Evolutionary conservation across 2,888 invertebrate species (phyloP).

Genomic region (Theretra japonica): DNA sequence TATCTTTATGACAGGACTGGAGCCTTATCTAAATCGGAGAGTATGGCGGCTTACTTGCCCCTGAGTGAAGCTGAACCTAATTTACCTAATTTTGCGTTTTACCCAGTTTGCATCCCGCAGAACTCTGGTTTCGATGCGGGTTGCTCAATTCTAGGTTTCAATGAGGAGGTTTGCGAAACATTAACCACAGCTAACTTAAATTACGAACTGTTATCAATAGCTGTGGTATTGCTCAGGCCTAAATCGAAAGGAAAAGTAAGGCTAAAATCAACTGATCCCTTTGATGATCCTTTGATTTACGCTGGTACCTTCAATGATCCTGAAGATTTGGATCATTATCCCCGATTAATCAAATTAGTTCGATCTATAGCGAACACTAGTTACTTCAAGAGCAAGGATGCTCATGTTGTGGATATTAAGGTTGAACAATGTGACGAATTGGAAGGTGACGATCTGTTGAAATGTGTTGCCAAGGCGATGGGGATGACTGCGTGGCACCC

Average conservation of each 20-base stretch:
- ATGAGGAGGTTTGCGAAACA: constrained; percentile 54
- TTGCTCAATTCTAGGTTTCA: constrained; percentile 59
- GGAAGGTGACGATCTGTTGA: constrained; percentile 62
- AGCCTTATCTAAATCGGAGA: constrained; percentile 54
- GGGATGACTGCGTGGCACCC: constrained; percentile 74
- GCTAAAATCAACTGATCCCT: constrained; percentile 54
- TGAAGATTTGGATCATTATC: constrained; percentile 59
- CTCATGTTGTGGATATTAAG: constrained; percentile 56
- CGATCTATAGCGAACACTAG: constrained; percentile 56
- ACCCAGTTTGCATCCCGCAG: constrained; percentile 61
- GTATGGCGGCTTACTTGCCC: constrained; percentile 63
- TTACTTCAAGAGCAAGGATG: constrained; percentile 59
- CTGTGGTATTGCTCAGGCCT: constrained; percentile 68
- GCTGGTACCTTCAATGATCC: constrained; percentile 63
- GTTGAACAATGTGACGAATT: constrained; percentile 56
- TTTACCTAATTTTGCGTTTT: constrained; percentile 68
- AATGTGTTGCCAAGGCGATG: constrained; percentile 67
- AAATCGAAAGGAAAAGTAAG: constrained; percentile 65
- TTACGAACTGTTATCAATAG: constrained; percentile 61
- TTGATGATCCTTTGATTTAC: constrained; percentile 62
- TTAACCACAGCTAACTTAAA: constrained; percentile 51
- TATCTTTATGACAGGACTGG: constrained; percentile 67
- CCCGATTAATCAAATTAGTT: constrained; percentile 57
- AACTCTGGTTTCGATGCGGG: constrained; percentile 47
- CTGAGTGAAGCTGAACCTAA: constrained; percentile 45